These are phyloP conservation scores for Charanyca ferruginea DNA, from an alignment of 2,888 invertebrate species.

Conservation along the genomic window DNA sequence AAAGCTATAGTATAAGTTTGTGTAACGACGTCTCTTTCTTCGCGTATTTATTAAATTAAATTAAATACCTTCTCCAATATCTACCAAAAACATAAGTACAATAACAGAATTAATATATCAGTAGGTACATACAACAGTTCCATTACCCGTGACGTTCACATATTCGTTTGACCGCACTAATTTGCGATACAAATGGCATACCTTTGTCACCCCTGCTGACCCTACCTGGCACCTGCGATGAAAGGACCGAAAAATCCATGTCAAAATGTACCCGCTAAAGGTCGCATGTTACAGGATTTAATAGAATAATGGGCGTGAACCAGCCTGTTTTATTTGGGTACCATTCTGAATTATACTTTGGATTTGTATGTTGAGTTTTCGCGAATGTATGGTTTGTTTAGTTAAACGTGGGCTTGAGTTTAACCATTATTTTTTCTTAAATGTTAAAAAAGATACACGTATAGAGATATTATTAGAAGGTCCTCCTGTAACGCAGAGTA, in stretches of 20 bases:
- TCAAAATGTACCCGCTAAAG: conserved; percentile 53
- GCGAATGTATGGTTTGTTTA: conserved; percentile 28
- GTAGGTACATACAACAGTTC: conserved; percentile 29
- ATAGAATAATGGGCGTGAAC: conserved; percentile 58
- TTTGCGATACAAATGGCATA: conserved; percentile 72
- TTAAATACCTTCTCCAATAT: no score
- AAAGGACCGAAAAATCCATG: conserved; percentile 58
- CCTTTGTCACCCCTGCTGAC: conserved; percentile 66
- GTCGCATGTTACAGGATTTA: conserved; percentile 55
- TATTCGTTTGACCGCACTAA: conserved; percentile 68
- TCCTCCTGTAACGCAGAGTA: no score
- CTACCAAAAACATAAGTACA: neutral
- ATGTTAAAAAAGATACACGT: no score
- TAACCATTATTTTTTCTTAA: no score
- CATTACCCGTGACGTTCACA: conserved; percentile 50
- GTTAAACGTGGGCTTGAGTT: neutral
- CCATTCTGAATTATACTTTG: conserved; percentile 49
- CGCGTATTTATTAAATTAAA: no score
- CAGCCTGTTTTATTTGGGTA: conserved; percentile 56
- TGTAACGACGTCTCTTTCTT: no score
- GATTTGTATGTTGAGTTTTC: conserved; percentile 10
- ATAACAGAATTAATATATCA: conserved; percentile 27
- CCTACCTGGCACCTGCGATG: conserved; percentile 61
- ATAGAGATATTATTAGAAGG: no score
- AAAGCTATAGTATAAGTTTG: no score